Evolutionary conservation across 2,797 vertebrate genomes (phyloP).

Genomic region (Micropoecilia bifurca): DNA sequence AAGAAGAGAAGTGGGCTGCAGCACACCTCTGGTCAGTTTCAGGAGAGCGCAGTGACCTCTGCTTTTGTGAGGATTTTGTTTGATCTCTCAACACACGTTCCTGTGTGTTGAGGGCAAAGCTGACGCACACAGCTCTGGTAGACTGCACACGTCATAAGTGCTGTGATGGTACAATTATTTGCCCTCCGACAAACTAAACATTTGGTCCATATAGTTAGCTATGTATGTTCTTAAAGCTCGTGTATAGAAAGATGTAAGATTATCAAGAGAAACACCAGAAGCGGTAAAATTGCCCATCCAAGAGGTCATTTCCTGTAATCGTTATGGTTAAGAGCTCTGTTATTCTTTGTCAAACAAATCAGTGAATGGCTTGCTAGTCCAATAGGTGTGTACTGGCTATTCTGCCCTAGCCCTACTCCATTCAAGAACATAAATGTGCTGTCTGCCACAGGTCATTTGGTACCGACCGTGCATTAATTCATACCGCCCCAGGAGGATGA

Average conservation of each 20-base stretch:
- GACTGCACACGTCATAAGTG: constrained; percentile 73
- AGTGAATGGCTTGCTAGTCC: constrained; percentile 37
- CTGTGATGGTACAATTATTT: constrained; percentile 69
- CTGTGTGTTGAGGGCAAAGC: constrained; percentile 54
- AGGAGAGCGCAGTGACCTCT: constrained; percentile 62
- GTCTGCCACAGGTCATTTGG: not conserved
- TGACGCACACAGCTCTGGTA: constrained; percentile 69
- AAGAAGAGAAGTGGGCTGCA: constrained; percentile 58
- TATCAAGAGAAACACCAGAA: constrained; percentile 39
- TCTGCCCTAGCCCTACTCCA: not conserved
- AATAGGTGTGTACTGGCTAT: constrained; percentile 1
- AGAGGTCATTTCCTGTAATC: constrained; percentile 74
- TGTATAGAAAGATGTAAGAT: constrained; percentile 52
- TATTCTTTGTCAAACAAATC: constrained; percentile 51
- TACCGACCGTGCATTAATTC: not conserved
- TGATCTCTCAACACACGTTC: constrained; percentile 72
- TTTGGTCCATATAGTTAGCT: constrained; percentile 61
- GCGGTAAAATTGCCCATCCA: constrained; percentile 56
- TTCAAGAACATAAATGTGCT: not conserved
- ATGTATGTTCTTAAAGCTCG: constrained; percentile 46
- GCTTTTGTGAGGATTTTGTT: constrained; percentile 58
- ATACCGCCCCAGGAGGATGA: not conserved
- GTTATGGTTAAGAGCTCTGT: constrained; percentile 60
- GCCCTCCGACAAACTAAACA: constrained; percentile 55
- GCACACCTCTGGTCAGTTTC: constrained; percentile 71